Evolutionary conservation across 2,113 vertebrate species (phyloP), one percentile per base, ranked within the genome.

Genomic region (Poeciliopsis turrubarensis): DNA sequence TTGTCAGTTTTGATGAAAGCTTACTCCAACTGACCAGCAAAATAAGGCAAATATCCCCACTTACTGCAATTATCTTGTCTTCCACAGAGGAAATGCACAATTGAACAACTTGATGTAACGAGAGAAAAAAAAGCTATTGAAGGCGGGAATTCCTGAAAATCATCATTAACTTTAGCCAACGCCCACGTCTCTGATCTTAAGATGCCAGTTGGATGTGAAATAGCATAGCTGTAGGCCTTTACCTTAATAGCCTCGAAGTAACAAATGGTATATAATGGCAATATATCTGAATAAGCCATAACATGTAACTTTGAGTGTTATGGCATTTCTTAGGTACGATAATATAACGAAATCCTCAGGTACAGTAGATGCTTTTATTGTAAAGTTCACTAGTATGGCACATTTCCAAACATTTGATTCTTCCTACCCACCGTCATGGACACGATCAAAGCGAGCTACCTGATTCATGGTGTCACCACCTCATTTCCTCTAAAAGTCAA

Each of bases 391-490:
- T 57, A 25, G 25, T n/a, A n/a, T n/a, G 25, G n/a, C 25, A 57
- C 25, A 57, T n/a, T 17, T 17, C 51, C 51, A n/a, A n/a, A n/a
- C 10, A 57, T 6, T 3, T 25, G 19, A 9, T n/a, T 57, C 19
- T n/a, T 47, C 51, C n/a, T 64, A 80, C 30, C 69, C 62, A 15
- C 60, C 69, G 8, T 70, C 68, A 78, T 85, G 70, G 65, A 85
- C 14, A 29, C 10, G 22, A 65, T 87, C 69, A 85, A 77, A 78
- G 39, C 65, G n/a, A 41, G 17, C 17, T 4, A 39, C 3, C 34
- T 67, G 72, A 79, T 74, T 70, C 39, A 88, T 69, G 61, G 13
- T 71, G 77, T 82, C 73, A 70, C 75, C 54, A 6, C 69, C 68
- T 64, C 57, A 37, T 81, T 60, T 83, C 14, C 61, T 44, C 39